These are phyloP conservation scores for Noctua comes DNA, from an alignment of 2,888 invertebrate species.

Conservation along the genomic window DNA sequence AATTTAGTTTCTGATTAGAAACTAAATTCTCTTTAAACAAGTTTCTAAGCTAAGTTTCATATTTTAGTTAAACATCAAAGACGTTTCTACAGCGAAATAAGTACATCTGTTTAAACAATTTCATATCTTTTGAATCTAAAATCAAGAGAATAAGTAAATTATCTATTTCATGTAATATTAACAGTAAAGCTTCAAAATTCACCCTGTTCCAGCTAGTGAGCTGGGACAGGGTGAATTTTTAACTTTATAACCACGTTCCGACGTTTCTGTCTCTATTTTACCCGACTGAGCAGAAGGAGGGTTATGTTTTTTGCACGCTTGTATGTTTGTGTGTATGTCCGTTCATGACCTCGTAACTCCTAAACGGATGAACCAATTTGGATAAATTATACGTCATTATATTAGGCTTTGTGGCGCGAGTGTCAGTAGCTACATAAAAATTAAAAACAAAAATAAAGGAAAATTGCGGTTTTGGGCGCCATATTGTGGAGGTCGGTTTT, in stretches of 20 bases:
- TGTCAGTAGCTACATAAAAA: background rate
- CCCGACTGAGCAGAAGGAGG: background rate
- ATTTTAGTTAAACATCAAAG: slow-evolving; percentile 6
- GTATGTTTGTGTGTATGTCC: background rate
- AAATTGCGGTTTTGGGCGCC: background rate
- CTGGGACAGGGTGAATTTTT: too few relatives aligned
- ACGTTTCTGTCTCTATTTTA: background rate
- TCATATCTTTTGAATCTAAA: background rate
- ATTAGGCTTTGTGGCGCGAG: background rate
- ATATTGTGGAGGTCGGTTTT: background rate
- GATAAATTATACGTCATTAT: background rate
- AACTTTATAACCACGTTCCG: background rate
- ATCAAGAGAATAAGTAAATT: background rate
- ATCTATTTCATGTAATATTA: background rate
- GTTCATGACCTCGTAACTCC: background rate
- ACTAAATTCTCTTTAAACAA: background rate
- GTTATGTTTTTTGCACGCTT: background rate
- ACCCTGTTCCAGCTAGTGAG: background rate
- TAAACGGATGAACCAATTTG: background rate
- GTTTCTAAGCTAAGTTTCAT: background rate
- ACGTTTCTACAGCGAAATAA: background rate
- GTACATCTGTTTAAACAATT: slow-evolving; percentile 9
- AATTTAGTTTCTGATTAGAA: slow-evolving; percentile 8
- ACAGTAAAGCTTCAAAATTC: background rate
- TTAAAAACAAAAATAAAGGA: background rate